phyloP scores from a whole-genome alignment of 1,140 invertebrate genomes.

The Drosophila triauraria region DNA sequence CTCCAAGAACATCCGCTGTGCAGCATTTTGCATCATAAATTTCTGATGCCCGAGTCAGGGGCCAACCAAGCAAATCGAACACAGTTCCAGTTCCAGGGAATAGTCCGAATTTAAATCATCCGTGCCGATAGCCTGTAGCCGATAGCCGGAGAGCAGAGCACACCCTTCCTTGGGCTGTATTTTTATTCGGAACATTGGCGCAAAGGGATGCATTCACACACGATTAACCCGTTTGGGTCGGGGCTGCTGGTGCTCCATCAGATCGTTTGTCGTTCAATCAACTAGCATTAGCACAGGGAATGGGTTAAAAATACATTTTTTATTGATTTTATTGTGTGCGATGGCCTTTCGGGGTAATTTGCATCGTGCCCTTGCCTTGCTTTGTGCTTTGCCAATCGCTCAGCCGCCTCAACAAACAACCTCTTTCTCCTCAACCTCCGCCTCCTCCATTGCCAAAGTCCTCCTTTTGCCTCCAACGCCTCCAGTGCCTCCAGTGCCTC shows the following conservation, averaged over 20 bases:
- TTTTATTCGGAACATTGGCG: slow-evolving; percentile 13
- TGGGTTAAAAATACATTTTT: slow-evolving; percentile 47
- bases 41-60: no score
- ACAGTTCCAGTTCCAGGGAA: background rate
- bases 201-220: slow-evolving; percentile 36
- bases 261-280: slow-evolving; percentile 26
- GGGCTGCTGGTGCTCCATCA: background rate
- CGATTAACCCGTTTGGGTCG: slow-evolving; percentile 29
- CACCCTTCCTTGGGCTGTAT: background rate
- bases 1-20: no score
- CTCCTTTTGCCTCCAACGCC: slow-evolving; percentile 5
- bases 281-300: slow-evolving; percentile 4
- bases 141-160: background rate
- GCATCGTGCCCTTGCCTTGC: slow-evolving; percentile 41
- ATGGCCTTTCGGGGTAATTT: slow-evolving; percentile 46
- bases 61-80: background rate
- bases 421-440: background rate
- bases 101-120: slow-evolving; percentile 19
- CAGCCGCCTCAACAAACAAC: slow-evolving; percentile 9
- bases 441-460: background rate
- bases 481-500: slow-evolving; percentile 6
- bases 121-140: background rate
- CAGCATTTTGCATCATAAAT: background rate
- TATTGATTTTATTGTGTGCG: slow-evolving; percentile 51
- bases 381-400: slow-evolving; percentile 20